Evolutionary conservation across 1,140 invertebrate genomes (phyloP), one percentile per base, ranked within the genome.

Genomic region (Megalopta genalis): DNA sequence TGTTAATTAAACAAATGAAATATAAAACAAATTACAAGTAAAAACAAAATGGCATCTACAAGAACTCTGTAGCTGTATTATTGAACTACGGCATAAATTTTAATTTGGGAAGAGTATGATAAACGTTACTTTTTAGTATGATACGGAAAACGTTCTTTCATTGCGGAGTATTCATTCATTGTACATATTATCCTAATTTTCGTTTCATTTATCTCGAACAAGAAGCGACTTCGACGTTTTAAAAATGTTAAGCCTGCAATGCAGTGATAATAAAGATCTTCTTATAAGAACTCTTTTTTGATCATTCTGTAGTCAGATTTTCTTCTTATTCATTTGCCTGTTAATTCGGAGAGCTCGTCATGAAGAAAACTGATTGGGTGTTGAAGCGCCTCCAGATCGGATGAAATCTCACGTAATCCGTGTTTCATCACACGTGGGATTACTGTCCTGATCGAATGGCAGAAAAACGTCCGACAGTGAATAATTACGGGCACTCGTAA

Each of bases 361-460:
- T 5, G 59, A 60, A 60, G 59, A 27, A 60, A 60, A 60, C 59
- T 60, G 59, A 60, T 60, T 60, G 59, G 59, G 59, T 27, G 59
- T n/a, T 60, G 21, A 60, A 7, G 25, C 59, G 25, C 59, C 10
- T 12, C 8, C 10, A 60, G 25, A 60, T 4, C 39, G 37, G n/a
- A 68, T 42, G 66, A 52, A 68, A 68, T 52, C 39, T 68, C 59
- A 23, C 25, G 25, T 60, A 27, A 60, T 60, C 59, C 59, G 23
- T 9, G 59, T 60, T 60, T 60, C 59, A 60, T 60, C 59, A 60
- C 59, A 27, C 59, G 23, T 27, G 59, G 59, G 25, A 68, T 68
- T 68, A 23, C 66, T 25, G 66, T 21, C 42, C 21, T 46, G 37
- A 67, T 23, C 32, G 66, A 60, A 60, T 27, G 10, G 59, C 23